Base-by-base conservation (phyloP, 2,888 invertebrate genomes). In the Pyrochroa serraticornis region DNA sequence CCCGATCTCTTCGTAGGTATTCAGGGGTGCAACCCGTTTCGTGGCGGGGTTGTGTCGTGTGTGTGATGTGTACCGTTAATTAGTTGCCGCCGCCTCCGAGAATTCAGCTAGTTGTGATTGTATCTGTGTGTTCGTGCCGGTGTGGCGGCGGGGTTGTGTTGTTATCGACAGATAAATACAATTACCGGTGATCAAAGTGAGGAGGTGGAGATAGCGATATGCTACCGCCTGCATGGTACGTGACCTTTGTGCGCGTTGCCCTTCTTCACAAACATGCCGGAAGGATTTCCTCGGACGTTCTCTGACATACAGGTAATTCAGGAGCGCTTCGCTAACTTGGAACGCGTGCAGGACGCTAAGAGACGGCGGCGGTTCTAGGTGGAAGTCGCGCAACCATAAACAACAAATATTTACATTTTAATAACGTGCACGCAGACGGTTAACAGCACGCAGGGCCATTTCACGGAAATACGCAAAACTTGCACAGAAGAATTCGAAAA, bases 241-340 rank as follows among this genome's bases (percentile, higher is more conserved):
- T 76, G 76, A 75, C 73, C 71, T 69, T 71, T 71, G 71, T 72
- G 73, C 69, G 66, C 67, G 65, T 60, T 62, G 63, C 64, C 68
- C 64, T 64, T 64, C 67, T 66, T 69, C 70, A 68, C 71, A 72
- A 76, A 72, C 71, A 75, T 75, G 75, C 75, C 75, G 73, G 75
- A 75, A 71, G 75, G 73, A 69, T 72, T 75, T 62, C 71, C 72
- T 65, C 71, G 70, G 69, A 73, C 72, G 68, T 76, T 75, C 67
- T 72, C 75, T 71, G 73, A 74, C 59, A 68, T 76, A 63, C 74
- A 77, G 76, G 77, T 77, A 66, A 71, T 66, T 63, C 14, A 44
- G 10, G 10, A 42, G 31, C 14, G n/a, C 41, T 41, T 7, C 31
- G 8, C 6, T 42, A 12, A 41, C 7, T 10, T 9, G 9, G 9